phyloP scores from a whole-genome alignment of 2,113 vertebrate species.

The Caranx ignobilis region DNA sequence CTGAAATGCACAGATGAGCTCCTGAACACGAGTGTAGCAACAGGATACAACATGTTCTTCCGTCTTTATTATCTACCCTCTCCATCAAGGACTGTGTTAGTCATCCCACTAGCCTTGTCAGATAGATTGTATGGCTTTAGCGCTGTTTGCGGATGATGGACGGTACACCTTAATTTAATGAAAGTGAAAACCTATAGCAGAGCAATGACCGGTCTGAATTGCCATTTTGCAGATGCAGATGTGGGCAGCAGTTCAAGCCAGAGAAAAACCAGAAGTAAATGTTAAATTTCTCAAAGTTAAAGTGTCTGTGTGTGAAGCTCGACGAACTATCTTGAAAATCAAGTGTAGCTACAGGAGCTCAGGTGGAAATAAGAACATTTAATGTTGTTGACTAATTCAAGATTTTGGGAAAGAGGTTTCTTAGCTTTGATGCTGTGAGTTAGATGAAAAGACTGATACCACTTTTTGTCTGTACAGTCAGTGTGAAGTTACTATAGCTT shows the following conservation, averaged over 20 bases:
- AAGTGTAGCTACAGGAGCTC: background rate
- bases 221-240: background rate
- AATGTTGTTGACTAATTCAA: background rate
- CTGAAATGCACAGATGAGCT: background rate
- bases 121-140: background rate
- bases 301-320: background rate
- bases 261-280: background rate
- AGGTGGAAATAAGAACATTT: background rate
- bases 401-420: background rate
- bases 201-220: background rate
- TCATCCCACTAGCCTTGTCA: conserved; percentile 18
- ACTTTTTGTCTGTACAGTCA: background rate
- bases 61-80: background rate
- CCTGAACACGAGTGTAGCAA: background rate
- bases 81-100: conserved; percentile 18
- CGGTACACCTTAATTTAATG: background rate
- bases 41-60: background rate
- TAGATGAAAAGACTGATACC: background rate
- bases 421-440: background rate
- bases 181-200: background rate
- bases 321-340: background rate
- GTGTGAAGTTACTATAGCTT: background rate
- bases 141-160: background rate
- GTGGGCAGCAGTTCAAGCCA: background rate
- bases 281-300: background rate